Base-by-base conservation (phyloP, 2,888 invertebrate species). In the Eugnorisma glareosa region DNA sequence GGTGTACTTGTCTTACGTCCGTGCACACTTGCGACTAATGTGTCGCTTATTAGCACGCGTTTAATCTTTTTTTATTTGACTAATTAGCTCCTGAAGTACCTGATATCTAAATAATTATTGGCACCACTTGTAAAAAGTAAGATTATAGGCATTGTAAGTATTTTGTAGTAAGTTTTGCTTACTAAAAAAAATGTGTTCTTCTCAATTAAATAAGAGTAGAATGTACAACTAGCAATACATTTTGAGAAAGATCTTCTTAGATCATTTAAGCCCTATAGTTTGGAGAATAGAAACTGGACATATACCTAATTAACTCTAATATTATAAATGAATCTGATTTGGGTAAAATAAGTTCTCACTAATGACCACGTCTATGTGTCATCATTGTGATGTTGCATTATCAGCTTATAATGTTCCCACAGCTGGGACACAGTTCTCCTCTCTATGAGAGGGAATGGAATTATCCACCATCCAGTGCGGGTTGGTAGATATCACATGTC, bases 21-120 rank as follows among this genome's bases (percentile, higher is more conserved):
- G 37, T 54, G 4, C 64, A 76, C 35, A 69, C 51, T 77, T 77
- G 82, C 88, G 89, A 87, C 59, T 72, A 40, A 45, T 80, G 81
- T 78, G 76, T 76, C 78, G 84, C 48, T 59, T 2, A 31, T 37
- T 24, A 37, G 24, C 3, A 43, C 21, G 31, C 8, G 54, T 63
- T 13, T 2, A 7, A n/a, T 28, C 10, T 48, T 5, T 57, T 37
- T 63, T 24, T 21, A 35, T 6, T 61, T 24, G 13, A 37, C 13
- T 37, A 7, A 37, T 37, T n/a, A 13, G 4, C 5, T n/a, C 0
- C 15, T 72, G 54, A 69, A 78, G 45, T 40, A 51, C 3, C 24
- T 18, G 48, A 4, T 28, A 35, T 10, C 21, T 61, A 5, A 59
- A 59, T 28, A 24, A 66, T 28, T 54, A 45, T 77, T 82, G 21